Evolutionary conservation across 2,113 vertebrate species (phyloP).

Genomic region (Globicephala melas): DNA sequence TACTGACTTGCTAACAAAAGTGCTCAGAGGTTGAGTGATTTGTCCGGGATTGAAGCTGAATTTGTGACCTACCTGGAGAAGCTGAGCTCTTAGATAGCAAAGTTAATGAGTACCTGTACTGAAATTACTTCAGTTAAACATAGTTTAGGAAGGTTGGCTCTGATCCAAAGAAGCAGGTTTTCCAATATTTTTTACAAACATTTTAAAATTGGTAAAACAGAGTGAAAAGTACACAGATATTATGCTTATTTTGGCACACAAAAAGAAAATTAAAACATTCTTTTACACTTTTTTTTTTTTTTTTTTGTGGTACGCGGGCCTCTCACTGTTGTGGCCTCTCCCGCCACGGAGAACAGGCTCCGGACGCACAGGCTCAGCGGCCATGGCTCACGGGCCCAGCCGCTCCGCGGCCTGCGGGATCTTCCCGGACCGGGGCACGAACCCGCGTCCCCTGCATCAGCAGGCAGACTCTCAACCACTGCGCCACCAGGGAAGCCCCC

Average conservation of each 20-base stretch:
- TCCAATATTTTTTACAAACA: background rate
- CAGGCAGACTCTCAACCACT: too few species aligned
- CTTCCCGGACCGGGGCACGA: too few species aligned
- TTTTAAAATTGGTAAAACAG: background rate
- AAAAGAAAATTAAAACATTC: slow-evolving; percentile 23
- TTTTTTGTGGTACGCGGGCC: too few species aligned
- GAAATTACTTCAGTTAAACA: slow-evolving; percentile 23
- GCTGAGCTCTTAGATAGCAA: background rate
- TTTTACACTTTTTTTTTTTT: background rate
- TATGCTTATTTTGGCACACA: background rate
- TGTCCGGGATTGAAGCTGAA: background rate
- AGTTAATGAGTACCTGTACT: background rate
- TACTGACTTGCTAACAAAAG: background rate
- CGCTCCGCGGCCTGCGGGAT: too few species aligned
- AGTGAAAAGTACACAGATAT: slow-evolving; percentile 20
- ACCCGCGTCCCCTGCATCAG: too few species aligned
- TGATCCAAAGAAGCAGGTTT: slow-evolving; percentile 9
- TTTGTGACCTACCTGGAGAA: background rate
- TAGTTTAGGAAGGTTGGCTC: background rate
- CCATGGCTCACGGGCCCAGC: too few species aligned
- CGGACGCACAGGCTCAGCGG: too few species aligned
- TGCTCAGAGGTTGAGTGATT: background rate
- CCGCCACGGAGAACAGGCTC: too few species aligned
- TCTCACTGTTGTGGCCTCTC: too few species aligned
- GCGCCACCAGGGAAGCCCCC: too few species aligned